These are phyloP conservation scores for Clitarchus hookeri DNA, from an alignment of 2,888 invertebrate species.

Conservation along the genomic window DNA sequence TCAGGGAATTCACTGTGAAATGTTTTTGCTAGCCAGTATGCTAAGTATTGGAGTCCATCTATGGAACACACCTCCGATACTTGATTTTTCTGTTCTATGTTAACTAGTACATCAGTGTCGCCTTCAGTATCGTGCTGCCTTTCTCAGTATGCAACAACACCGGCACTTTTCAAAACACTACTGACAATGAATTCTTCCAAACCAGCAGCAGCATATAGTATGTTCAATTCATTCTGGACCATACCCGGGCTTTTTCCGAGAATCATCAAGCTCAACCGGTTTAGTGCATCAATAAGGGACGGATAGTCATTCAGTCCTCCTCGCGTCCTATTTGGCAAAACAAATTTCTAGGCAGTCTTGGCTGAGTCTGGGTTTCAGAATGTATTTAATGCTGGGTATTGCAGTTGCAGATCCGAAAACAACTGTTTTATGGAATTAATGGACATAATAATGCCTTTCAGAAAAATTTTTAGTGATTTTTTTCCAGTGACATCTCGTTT, in stretches of 20 bases:
- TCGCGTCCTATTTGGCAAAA: not conserved
- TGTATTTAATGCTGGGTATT: not conserved
- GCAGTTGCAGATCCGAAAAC: not conserved
- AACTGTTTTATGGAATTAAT: not conserved
- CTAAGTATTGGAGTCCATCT: not conserved
- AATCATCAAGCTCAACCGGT: not conserved
- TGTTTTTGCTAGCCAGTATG: not conserved
- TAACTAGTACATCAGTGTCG: not conserved
- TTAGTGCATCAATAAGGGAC: not conserved
- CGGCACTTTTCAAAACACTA: not conserved
- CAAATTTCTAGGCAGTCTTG: not conserved
- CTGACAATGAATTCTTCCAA: not conserved
- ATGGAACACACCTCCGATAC: not conserved
- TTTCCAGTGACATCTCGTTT: not conserved
- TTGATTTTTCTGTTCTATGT: not conserved
- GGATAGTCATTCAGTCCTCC: not conserved
- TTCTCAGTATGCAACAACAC: not conserved
- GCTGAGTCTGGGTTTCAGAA: not conserved
- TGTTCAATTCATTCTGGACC: not conserved
- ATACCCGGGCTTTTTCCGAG: not conserved
- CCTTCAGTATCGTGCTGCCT: not conserved
- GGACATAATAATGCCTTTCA: too few relatives aligned
- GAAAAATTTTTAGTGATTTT: not conserved
- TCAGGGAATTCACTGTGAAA: not conserved
- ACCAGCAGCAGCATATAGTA: not conserved